Evolutionary conservation across 2,113 vertebrate species (phyloP).

Genomic region (Cardinalis cardinalis): DNA sequence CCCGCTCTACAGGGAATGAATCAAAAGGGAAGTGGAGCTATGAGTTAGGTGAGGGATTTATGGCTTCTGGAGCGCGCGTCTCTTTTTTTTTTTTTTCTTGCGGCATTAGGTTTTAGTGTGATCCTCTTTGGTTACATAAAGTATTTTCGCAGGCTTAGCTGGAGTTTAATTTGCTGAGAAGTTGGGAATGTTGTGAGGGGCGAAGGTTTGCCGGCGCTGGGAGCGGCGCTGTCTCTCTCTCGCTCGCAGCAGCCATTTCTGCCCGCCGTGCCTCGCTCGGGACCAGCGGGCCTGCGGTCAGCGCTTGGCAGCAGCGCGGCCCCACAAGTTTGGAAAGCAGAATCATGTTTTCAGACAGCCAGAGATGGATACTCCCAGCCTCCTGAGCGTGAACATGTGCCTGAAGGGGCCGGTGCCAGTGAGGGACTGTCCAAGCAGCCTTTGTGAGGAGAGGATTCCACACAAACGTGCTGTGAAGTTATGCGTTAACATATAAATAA

Average conservation of each 20-base stretch:
- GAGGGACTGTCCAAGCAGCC: background rate
- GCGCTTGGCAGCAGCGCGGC: background rate
- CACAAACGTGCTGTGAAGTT: slow-evolving; percentile 2
- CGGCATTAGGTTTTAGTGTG: background rate
- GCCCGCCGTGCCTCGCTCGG: background rate
- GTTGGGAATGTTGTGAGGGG: background rate
- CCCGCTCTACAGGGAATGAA: background rate
- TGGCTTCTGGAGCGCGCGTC: background rate
- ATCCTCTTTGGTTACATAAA: background rate
- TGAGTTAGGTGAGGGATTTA: background rate
- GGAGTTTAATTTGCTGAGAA: background rate
- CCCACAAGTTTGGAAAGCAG: background rate
- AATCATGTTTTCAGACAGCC: background rate
- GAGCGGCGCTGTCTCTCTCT: background rate
- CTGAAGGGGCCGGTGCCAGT: background rate
- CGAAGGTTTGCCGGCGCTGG: background rate
- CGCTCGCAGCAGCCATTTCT: background rate
- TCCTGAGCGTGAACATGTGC: background rate
- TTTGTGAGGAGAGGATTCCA: background rate
- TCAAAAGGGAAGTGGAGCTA: background rate
- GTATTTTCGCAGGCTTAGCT: background rate
- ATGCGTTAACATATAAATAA: slow-evolving; percentile 22
- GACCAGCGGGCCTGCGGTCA: slow-evolving; percentile 16
- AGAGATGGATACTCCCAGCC: background rate
- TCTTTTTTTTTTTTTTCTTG: background rate